phyloP scores from a whole-genome alignment of 35 echinoderm and acorn worm genomes.

The Patiria miniata region DNA sequence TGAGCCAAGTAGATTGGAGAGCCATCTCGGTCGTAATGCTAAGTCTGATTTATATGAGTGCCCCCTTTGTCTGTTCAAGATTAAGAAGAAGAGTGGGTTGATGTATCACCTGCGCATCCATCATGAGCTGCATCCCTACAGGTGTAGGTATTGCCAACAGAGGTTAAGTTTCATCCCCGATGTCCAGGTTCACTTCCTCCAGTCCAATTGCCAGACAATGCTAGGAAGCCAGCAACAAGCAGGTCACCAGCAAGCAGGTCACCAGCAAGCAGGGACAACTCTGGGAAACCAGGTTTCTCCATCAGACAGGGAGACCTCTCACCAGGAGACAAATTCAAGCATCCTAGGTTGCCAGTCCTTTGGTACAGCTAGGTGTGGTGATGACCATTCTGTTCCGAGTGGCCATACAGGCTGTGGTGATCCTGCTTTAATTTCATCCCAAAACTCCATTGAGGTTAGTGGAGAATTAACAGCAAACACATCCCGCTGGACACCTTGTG shows the following conservation, averaged over 20 bases:
- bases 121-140: not conserved
- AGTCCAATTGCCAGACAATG: not conserved
- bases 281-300: not conserved
- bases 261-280: not conserved
- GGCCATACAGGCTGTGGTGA: too few relatives aligned
- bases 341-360: too few relatives aligned
- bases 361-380: too few relatives aligned
- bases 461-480: too few relatives aligned
- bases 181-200: slow-evolving; percentile 1
- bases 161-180: not conserved
- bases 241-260: too few relatives aligned
- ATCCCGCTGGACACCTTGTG: too few relatives aligned
- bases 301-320: not conserved
- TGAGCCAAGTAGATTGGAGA: not conserved
- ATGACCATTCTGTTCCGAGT: too few relatives aligned
- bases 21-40: not conserved
- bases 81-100: not conserved
- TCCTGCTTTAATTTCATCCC: too few relatives aligned
- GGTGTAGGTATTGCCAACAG: not conserved
- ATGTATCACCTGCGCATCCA: not conserved
- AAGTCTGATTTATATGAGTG: not conserved
- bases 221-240: too few relatives aligned
- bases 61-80: not conserved
- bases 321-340: too few relatives aligned
- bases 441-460: too few relatives aligned